These are phyloP conservation scores for Rhizomys pruinosus DNA, from an alignment of 2,113 vertebrate species.

Conservation along the genomic window DNA sequence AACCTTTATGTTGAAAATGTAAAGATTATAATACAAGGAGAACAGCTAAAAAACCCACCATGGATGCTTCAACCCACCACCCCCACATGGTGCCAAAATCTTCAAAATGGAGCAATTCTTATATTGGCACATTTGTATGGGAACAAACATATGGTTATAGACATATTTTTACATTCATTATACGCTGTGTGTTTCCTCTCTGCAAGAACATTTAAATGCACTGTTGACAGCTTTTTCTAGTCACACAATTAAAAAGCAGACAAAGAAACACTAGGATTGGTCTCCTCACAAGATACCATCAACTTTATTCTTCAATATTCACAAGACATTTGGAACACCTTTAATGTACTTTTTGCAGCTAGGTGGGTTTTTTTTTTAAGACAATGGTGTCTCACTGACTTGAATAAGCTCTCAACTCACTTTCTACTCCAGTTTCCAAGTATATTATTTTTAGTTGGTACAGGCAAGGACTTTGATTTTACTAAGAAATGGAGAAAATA, in stretches of 20 bases:
- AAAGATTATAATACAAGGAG: conserved; percentile 40
- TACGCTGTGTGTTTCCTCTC: conserved; percentile 69
- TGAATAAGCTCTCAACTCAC: background rate
- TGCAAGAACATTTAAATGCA: conserved; percentile 47
- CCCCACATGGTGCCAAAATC: conserved; percentile 54
- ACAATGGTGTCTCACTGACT: background rate
- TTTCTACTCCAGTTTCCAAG: background rate
- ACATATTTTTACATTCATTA: conserved; percentile 72
- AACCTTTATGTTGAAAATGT: conserved; percentile 62
- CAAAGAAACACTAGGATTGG: conserved; percentile 55
- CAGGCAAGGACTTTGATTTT: background rate
- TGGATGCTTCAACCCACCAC: conserved; percentile 66
- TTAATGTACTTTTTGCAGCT: background rate
- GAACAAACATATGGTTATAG: conserved; percentile 73
- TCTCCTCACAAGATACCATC: background rate
- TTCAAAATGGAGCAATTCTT: conserved; percentile 67
- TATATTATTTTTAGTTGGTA: background rate
- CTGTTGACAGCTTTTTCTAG: conserved; percentile 68
- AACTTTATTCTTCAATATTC: conserved; percentile 14
- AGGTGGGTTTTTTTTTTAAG: background rate
- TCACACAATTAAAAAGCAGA: conserved; percentile 61
- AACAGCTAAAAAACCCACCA: background rate
- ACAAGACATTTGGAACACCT: background rate
- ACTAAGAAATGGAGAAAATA: background rate
- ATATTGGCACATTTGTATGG: conserved; percentile 49